Evolutionary conservation across 2,888 invertebrate genomes (phyloP).

Genomic region (Drosophila tanythrix): DNA sequence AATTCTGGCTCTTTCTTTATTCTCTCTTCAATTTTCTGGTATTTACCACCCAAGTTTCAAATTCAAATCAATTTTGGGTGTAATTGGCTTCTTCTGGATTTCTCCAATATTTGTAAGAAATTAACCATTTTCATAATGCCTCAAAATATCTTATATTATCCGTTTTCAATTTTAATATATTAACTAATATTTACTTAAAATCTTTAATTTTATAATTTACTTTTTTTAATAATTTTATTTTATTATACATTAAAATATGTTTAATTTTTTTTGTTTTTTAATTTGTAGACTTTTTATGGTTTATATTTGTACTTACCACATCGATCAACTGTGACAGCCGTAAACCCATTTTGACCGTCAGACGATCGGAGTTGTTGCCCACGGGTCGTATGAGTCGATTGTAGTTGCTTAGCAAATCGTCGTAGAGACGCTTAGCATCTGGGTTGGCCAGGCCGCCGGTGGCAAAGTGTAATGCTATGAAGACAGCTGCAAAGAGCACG

Average conservation of each 20-base stretch:
- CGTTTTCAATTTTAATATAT: neutral
- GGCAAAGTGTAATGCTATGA: conserved; percentile 91
- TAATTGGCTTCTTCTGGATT: neutral
- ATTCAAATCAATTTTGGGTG: neutral
- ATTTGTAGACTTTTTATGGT: neutral
- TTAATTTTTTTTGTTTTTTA: neutral
- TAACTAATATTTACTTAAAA: too few species aligned
- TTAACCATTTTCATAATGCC: neutral
- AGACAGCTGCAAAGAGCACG: conserved; percentile 89
- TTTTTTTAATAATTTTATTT: neutral
- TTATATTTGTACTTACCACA: conserved; percentile 90
- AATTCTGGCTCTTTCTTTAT: neutral
- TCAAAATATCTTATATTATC: neutral
- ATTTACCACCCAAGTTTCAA: neutral
- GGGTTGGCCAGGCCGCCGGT: conserved; percentile 93
- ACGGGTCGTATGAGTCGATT: conserved; percentile 97
- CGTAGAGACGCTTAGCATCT: conserved; percentile 96
- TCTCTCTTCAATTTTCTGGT: neutral
- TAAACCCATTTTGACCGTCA: conserved; percentile 97
- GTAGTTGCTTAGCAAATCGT: conserved; percentile 97
- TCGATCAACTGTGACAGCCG: conserved; percentile 95
- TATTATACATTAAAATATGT: neutral
- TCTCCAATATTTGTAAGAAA: neutral
- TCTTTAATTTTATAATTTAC: too few species aligned
- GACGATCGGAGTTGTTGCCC: conserved; percentile 96